Conservation (phyloP, 2,113 vertebrate genomes). For the Furnarius figulus region DNA sequence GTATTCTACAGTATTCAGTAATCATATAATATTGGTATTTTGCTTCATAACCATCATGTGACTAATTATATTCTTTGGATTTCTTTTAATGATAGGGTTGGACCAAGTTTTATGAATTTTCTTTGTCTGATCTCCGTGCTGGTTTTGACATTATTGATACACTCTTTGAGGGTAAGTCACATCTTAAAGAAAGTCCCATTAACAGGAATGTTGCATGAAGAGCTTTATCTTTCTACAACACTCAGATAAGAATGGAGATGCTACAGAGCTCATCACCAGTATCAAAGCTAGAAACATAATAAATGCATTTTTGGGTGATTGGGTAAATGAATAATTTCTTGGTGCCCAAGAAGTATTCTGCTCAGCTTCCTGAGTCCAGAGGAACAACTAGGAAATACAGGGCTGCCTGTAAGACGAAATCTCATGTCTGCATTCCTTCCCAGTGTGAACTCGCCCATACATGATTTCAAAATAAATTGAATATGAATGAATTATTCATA, state of each 20-base stretch:
- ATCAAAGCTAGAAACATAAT: background rate
- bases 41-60: background rate
- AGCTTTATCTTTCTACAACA: background rate
- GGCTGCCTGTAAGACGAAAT: background rate
- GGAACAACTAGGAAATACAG: background rate
- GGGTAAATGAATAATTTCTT: background rate
- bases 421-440: background rate
- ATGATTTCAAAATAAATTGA: background rate
- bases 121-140: conserved; percentile 93
- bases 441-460: background rate
- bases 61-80: background rate
- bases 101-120: conserved; percentile 99
- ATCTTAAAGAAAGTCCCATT: background rate
- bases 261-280: background rate
- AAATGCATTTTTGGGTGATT: background rate
- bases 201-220: background rate
- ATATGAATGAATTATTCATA: background rate
- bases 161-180: conserved; percentile 88
- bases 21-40: background rate
- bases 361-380: background rate
- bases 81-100: conserved; percentile 83
- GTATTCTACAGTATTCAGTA: background rate
- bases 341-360: background rate
- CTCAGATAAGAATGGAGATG: background rate
- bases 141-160: conserved; percentile 92